A percentile compares a stretch with the other conserved stretches of the same genome.
These are phyloP conservation scores for Clarias fuscus DNA, from an alignment of 2,797 vertebrate genomes.

Conservation along the genomic window DNA sequence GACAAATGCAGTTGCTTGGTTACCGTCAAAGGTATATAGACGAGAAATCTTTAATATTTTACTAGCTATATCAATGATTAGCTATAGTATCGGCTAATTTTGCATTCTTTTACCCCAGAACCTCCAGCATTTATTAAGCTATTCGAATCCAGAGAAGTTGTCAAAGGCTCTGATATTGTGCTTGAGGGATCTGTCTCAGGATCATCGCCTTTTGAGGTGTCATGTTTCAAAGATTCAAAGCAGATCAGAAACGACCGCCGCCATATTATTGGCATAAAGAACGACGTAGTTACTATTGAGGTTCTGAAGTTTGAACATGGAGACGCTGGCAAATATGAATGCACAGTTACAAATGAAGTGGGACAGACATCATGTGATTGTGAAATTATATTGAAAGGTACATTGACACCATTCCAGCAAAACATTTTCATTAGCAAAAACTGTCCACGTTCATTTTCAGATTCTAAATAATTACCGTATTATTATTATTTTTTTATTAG, in stretches of 20 bases:
- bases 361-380: constrained; percentile 86
- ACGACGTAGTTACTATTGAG: constrained; percentile 83
- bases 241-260: constrained; percentile 87
- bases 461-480: constrained; percentile 12
- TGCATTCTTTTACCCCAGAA: constrained; percentile 76
- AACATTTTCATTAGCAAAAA: not conserved
- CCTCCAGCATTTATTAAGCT: constrained; percentile 88
- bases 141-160: constrained; percentile 87
- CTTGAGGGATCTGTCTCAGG: constrained; percentile 88
- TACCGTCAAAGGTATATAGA: constrained; percentile 92
- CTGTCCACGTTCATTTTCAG: constrained; percentile 27
- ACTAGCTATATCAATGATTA: not conserved
- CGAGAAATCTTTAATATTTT: constrained; percentile 11
- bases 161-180: constrained; percentile 90
- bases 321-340: constrained; percentile 89
- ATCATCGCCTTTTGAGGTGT: constrained; percentile 88
- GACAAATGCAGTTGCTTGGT: constrained; percentile 87
- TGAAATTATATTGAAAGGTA: constrained; percentile 89
- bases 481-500: constrained; percentile 64
- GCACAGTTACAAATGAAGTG: constrained; percentile 89
- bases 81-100: not conserved
- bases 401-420: not conserved
- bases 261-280: constrained; percentile 85
- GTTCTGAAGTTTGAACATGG: constrained; percentile 84
- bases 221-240: constrained; percentile 90